Percentiles rank a stretch among this genome's conserved stretches.
Conservation (phyloP, 2,888 invertebrate genomes). For the Diloba caeruleocephala region DNA sequence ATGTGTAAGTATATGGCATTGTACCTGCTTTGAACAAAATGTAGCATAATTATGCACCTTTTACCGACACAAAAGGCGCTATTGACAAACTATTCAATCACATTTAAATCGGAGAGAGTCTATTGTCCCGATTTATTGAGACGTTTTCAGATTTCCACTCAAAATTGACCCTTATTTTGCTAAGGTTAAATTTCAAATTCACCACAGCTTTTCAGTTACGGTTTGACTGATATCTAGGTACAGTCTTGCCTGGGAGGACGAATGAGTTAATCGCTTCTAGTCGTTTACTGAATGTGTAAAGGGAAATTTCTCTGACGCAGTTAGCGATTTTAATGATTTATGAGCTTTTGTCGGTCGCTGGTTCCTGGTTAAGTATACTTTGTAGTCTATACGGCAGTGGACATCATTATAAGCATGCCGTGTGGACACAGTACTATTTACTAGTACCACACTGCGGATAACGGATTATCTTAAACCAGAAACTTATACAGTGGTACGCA, state of each 20-base stretch:
- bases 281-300: constrained; percentile 69
- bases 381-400: constrained; percentile 28
- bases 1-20: not conserved
- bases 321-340: constrained; percentile 58
- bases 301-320: constrained; percentile 64
- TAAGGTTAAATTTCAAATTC: constrained; percentile 46
- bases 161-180: constrained; percentile 44
- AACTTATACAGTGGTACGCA: too few relatives aligned
- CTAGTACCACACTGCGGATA: too few relatives aligned
- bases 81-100: constrained; percentile 62
- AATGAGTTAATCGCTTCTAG: constrained; percentile 61
- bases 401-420: constrained; percentile 9
- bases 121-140: constrained; percentile 66
- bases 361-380: constrained; percentile 41
- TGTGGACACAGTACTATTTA: too few relatives aligned
- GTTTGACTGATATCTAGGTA: constrained; percentile 60
- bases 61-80: constrained; percentile 36
- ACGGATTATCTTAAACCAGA: too few relatives aligned
- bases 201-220: constrained; percentile 8
- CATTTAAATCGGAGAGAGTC: constrained; percentile 76
- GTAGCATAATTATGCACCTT: constrained; percentile 26
- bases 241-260: constrained; percentile 60
- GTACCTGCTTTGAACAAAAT: constrained; percentile 11
- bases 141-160: constrained; percentile 18
- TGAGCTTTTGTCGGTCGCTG: constrained; percentile 48